These are phyloP conservation scores for Nemotelus pantherinus DNA, from an alignment of 2,888 invertebrate genomes.

Conservation along the genomic window DNA sequence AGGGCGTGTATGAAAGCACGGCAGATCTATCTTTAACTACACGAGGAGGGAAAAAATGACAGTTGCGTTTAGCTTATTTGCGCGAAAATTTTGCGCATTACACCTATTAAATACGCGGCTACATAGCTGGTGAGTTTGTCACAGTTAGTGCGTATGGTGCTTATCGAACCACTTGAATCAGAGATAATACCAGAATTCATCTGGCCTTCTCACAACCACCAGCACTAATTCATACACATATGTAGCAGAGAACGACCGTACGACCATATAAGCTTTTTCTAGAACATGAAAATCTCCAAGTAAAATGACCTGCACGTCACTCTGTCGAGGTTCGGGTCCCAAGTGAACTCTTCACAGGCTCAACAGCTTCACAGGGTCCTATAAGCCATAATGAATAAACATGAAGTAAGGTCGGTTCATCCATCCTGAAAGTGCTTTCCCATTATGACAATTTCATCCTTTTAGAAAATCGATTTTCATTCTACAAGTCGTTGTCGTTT, in stretches of 20 bases:
- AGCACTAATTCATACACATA: background rate
- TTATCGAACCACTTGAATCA: background rate
- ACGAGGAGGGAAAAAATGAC: background rate
- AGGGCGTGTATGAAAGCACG: too few relatives aligned
- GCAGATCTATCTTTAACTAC: too few relatives aligned
- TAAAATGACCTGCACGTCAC: constrained; percentile 37
- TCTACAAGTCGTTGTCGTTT: constrained; percentile 41
- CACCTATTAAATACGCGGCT: constrained; percentile 18
- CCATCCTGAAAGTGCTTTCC: constrained; percentile 44
- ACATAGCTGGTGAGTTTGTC: constrained; percentile 18
- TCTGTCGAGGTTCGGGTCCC: background rate
- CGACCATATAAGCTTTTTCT: constrained; percentile 25
- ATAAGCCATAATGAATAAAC: constrained; percentile 43
- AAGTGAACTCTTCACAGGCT: constrained; percentile 11
- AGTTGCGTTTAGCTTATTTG: constrained; percentile 3
- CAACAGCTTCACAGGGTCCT: constrained; percentile 16
- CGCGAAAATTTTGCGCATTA: constrained; percentile 10
- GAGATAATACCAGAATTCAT: background rate
- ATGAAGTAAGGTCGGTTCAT: constrained; percentile 40
- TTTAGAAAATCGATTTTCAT: constrained; percentile 43
- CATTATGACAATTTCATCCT: constrained; percentile 42
- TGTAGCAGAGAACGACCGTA: background rate
- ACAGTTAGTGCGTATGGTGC: background rate
- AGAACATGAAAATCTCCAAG: constrained; percentile 36
- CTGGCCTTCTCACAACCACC: constrained; percentile 7